Base-by-base conservation (phyloP, 2,797 vertebrate species). In the Salmo trutta region DNA sequence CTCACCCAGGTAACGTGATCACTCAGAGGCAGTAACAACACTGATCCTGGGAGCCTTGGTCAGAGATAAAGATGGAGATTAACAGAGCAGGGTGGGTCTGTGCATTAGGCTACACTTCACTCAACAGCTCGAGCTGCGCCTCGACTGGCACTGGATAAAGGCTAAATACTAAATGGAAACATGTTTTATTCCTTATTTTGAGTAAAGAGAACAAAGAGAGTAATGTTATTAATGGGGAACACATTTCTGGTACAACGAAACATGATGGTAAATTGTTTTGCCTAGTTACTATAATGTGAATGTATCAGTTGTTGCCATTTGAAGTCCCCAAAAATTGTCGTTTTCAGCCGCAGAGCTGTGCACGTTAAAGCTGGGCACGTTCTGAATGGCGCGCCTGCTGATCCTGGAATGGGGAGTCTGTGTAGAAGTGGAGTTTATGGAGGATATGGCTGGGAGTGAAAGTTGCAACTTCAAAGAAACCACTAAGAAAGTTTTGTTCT, bases 41-140 rank as follows among this genome's bases (percentile, higher is more conserved):
- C 77, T 79, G 52, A 67, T 54, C 41, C 52, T 24, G 52, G 8
- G 74, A 78, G 31, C 72, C 36, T 36, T 4, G 24, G n/a, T 79
- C 33, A 29, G 36, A 77, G 74, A 82, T 79, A 31, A 56, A 52
- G 15, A 12, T 19, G 17, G 70, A 80, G 80, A 47, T 3, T 1
- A 47, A 47, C 41, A 84, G 70, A 83, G 86, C 66, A 62, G 82
- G 79, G 79, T 59, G 83, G 31, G 27, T 62, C 41, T 47, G 41
- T 47, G 41, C 10, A 47, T 47, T 14, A 47, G 41, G 41, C 41
- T 14, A 47, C 10, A 47, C 41, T 47, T 47, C 41, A 47, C 10
- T 47, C 41, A 47, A 47, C 41, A 47, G 10, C 10, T 47, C 41
- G 10, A 12, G 8, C 77, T 4, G 62, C 2, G 54, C 19, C 19